Conservation (phyloP, 2,113 vertebrate species). For the Candoia aspera region DNA sequence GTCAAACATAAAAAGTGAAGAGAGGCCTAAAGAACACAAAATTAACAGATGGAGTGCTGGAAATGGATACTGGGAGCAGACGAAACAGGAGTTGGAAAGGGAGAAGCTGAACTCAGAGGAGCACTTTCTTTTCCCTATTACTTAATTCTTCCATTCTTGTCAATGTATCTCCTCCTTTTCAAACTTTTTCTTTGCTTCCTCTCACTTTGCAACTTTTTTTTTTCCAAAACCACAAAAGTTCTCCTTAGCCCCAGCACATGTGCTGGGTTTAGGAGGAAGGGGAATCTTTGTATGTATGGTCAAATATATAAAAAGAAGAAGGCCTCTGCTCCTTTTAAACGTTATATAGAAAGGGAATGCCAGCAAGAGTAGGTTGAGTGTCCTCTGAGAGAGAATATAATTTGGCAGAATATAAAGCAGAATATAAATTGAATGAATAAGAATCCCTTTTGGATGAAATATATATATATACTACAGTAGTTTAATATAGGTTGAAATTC, state of each 20-base stretch:
- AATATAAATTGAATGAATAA: background rate
- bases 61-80: background rate
- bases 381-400: background rate
- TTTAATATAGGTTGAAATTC: background rate
- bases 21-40: background rate
- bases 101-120: background rate
- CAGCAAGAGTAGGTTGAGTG: background rate
- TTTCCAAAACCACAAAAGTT: background rate
- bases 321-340: background rate
- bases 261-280: too few relatives aligned
- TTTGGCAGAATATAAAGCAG: background rate
- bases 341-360: background rate
- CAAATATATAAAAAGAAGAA: background rate
- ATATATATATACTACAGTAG: background rate
- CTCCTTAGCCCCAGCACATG: background rate
- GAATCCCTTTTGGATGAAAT: background rate
- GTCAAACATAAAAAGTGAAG: background rate
- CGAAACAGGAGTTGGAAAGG: background rate
- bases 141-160: background rate
- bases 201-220: background rate
- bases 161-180: background rate
- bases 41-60: background rate
- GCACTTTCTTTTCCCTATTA: too few relatives aligned
- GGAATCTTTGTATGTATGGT: background rate
- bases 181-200: background rate